Evolutionary conservation across 2,113 vertebrate genomes (phyloP), one percentile per base, ranked within the genome.

Genomic region (Neotragus pygmaeus): DNA sequence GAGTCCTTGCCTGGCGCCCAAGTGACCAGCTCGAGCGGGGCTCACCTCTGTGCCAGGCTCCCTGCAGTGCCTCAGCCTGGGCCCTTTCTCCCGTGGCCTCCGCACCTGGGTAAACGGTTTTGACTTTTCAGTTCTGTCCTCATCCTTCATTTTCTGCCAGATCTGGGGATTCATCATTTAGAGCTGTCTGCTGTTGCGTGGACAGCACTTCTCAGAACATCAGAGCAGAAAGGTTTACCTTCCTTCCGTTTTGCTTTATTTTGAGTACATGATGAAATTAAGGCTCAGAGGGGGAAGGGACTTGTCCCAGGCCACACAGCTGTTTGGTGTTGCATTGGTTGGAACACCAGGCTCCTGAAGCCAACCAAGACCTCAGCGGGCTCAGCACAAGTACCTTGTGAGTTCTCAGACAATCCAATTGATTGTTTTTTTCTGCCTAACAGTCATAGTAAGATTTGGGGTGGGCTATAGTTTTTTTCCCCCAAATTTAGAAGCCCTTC

Each of bases 401-500:
- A 80, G 55, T 80, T 55, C 88, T 88, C 47, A 21, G 53, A 3
- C 15, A 7, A 21, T 23, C 47, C 36, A 43, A 16, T 9, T n/a
- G 66, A 25, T 53, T 23, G 14, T 66, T 53, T 81, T 81, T 77
- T 43, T 27, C 58, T 85, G 64, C 53, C 85, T n/a, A 57, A 75
- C 7, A 45, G 57, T 83, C 51, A 75, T 8, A 55, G 51, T 45
- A 77, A 75, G 77, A 53, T 91, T 91, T 91, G 57, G 82, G 57
- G n/a, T 82, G 33, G 16, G n/a, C 33, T 66, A 25, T 14, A 23
- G 78, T 17, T 23, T 60, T 25, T 14, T 27, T 28, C 3, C n/a
- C 45, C n/a, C 21, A 23, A 85, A 77, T 88, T 80, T 88, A 95
- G n/a, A 98, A 97, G 83, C 25, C 49, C 43, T 85, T 10, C 14